These are phyloP conservation scores for Phenganax marumi DNA, from an alignment of 92 coral and sea anemone species.

Conservation along the genomic window DNA sequence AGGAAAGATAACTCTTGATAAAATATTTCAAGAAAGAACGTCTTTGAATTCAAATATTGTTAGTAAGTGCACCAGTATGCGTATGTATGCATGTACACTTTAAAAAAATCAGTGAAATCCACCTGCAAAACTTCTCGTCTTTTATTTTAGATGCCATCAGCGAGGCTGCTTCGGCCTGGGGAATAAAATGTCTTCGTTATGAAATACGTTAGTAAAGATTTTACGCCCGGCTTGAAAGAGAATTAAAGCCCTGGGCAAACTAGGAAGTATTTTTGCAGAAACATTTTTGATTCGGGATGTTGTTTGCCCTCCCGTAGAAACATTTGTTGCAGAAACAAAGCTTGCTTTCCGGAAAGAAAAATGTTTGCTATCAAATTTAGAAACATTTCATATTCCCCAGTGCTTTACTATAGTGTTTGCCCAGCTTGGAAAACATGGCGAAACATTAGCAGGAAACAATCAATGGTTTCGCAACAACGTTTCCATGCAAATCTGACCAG, in stretches of 20 bases:
- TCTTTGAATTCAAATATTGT: constrained; percentile 88
- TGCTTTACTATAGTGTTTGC: too few relatives aligned
- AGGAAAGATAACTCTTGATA: constrained; percentile 92
- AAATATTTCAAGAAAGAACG: constrained; percentile 89
- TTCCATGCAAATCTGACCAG: too few relatives aligned
- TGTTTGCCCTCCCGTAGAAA: too few relatives aligned
- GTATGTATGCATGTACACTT: background rate
- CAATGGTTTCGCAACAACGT: too few relatives aligned
- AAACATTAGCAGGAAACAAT: too few relatives aligned
- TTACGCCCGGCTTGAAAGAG: background rate
- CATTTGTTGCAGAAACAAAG: too few relatives aligned
- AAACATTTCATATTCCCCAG: too few relatives aligned
- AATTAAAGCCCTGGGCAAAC: background rate
- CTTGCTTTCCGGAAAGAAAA: too few relatives aligned
- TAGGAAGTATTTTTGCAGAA: too few relatives aligned
- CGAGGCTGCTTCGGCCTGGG: constrained; percentile 96
- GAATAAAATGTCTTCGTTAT: constrained; percentile 90
- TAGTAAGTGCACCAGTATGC: constrained; percentile 60
- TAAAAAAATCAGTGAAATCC: background rate
- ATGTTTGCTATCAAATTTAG: too few relatives aligned
- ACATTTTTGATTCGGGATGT: too few relatives aligned
- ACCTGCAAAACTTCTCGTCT: background rate
- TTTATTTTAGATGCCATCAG: constrained; percentile 74
- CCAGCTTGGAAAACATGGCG: too few relatives aligned
- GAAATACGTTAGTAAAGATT: constrained; percentile 83